Conservation (phyloP, 2,797 vertebrate genomes). For the Centropyge bicolor region DNA sequence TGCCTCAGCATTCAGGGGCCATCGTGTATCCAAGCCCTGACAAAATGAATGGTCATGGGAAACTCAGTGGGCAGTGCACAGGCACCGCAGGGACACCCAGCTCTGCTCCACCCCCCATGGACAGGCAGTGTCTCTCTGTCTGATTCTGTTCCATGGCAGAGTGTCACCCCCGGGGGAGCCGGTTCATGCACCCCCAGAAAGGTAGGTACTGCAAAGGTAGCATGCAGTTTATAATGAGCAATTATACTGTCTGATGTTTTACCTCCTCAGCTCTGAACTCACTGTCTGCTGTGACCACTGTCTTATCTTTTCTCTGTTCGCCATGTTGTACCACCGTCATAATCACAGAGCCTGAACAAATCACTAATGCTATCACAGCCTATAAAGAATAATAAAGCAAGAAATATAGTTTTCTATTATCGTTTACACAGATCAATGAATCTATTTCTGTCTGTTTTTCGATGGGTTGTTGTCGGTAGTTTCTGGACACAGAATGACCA, state of each 20-base stretch:
- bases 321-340: background rate
- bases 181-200: constrained; percentile 21
- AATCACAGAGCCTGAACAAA: background rate
- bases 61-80: constrained; percentile 70
- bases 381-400: background rate
- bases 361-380: background rate
- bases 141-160: constrained; percentile 69
- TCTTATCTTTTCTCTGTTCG: background rate
- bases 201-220: constrained; percentile 5
- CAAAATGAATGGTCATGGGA: constrained; percentile 80
- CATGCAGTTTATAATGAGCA: background rate
- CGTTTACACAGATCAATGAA: too few species aligned
- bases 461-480: background rate
- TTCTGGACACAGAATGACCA: background rate
- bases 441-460: too few species aligned
- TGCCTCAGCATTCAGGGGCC: constrained; percentile 55
- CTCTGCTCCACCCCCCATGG: constrained; percentile 69
- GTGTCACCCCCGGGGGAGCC: constrained; percentile 37
- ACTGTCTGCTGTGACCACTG: background rate
- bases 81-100: constrained; percentile 68
- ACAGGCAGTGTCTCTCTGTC: constrained; percentile 72
- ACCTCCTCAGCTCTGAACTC: background rate
- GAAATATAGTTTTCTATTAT: too few species aligned
- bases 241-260: background rate
- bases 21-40: constrained; percentile 58